A percentile compares a stretch with the other conserved stretches of the same genome.
phyloP scores from a whole-genome alignment of 2,888 invertebrate species.

The Trichogramma evanescens region DNA sequence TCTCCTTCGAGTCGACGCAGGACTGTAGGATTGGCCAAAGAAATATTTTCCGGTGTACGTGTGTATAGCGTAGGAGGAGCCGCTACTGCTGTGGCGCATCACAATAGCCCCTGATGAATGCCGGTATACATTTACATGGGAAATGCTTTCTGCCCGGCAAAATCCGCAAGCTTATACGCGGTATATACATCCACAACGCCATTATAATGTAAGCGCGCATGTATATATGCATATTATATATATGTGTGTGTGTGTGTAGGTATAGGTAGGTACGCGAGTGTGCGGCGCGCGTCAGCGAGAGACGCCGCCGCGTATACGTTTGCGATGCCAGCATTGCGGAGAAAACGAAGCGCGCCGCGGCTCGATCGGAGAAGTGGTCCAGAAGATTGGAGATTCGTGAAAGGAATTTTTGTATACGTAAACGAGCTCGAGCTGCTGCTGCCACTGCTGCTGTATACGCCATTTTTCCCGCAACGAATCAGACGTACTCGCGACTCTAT shows the following conservation, averaged over 20 bases:
- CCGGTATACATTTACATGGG: constrained; percentile 45
- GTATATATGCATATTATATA: too few species aligned
- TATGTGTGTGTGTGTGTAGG: too few species aligned
- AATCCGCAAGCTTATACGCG: too few species aligned
- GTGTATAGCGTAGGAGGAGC: constrained; percentile 22
- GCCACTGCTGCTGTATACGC: background rate
- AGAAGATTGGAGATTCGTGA: constrained; percentile 29
- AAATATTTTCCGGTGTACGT: constrained; percentile 27
- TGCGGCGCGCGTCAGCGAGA: too few species aligned
- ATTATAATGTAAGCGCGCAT: too few species aligned
- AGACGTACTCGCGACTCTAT: too few species aligned
- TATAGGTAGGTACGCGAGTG: too few species aligned
- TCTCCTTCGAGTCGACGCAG: background rate
- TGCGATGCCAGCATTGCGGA: too few species aligned
- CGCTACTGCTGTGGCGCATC: constrained; percentile 29
- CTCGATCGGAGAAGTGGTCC: constrained; percentile 28
- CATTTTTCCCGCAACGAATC: too few species aligned
- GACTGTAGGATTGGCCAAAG: constrained; percentile 8
- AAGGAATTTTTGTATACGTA: constrained; percentile 28
- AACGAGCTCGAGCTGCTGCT: constrained; percentile 17
- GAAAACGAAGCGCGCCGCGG: too few species aligned
- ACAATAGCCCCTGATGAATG: constrained; percentile 44
- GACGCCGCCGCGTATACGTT: too few species aligned
- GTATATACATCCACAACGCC: too few species aligned
- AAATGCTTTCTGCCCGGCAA: constrained; percentile 33